Evolutionary conservation across 2,113 vertebrate species (phyloP).

Genomic region (Xiphias gladius): DNA sequence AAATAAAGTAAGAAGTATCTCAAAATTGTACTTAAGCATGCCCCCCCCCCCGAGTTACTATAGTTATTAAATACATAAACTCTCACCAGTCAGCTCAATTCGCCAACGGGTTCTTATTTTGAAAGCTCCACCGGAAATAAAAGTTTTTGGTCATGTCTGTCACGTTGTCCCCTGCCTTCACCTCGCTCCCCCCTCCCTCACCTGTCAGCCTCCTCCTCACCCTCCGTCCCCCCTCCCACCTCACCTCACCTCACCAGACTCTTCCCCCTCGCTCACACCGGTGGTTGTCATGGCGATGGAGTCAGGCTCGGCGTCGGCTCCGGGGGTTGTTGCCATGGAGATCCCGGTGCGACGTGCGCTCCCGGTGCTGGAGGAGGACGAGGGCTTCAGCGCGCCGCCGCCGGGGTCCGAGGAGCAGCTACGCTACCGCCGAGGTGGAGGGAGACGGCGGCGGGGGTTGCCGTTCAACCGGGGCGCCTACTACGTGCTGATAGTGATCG

Average conservation of each 20-base stretch:
- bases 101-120: slow-evolving; percentile 37
- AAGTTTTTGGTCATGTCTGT: background rate
- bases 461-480: slow-evolving; percentile 80
- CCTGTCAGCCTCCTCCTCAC: background rate
- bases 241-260: slow-evolving; percentile 32
- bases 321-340: slow-evolving; percentile 89
- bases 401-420: slow-evolving; percentile 73
- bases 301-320: slow-evolving; percentile 79
- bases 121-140: slow-evolving; percentile 35
- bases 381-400: slow-evolving; percentile 59
- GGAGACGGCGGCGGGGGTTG: slow-evolving; percentile 68
- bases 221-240: slow-evolving; percentile 17
- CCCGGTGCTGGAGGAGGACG: slow-evolving; percentile 80
- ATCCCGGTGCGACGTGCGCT: slow-evolving; percentile 83
- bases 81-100: too few species aligned
- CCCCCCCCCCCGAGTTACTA: too few species aligned
- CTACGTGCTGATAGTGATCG: slow-evolving; percentile 92
- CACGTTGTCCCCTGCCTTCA: background rate
- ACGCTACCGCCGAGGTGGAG: slow-evolving; percentile 75
- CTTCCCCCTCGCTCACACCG: slow-evolving; percentile 55
- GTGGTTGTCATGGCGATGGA: slow-evolving; percentile 94
- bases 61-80: too few species aligned
- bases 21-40: too few species aligned
- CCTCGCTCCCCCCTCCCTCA: background rate
- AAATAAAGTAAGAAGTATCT: too few species aligned